Conservation (phyloP, 2,797 vertebrate genomes). For the Sarcoramphus papa region DNA sequence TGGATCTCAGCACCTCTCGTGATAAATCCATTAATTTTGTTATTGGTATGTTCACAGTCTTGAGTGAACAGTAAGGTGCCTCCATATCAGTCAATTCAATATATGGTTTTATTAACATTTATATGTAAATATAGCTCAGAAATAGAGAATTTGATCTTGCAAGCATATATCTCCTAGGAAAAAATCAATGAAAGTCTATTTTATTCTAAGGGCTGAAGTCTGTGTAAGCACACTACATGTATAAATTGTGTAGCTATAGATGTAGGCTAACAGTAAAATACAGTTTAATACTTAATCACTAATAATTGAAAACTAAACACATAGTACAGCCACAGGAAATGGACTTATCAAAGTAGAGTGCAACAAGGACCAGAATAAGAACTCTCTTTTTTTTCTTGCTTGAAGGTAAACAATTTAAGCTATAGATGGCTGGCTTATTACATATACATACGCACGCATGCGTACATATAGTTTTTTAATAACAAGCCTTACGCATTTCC, state of each 20-base stretch:
- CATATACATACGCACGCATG: neutral
- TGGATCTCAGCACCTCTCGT: neutral
- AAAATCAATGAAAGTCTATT: neutral
- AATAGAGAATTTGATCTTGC: neutral
- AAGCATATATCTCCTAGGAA: neutral
- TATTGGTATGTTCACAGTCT: neutral
- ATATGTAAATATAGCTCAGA: neutral
- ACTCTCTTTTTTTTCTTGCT: neutral
- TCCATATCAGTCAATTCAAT: neutral
- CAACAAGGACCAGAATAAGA: neutral
- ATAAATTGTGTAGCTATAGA: neutral
- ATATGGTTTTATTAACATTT: neutral
- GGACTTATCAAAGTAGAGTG: neutral
- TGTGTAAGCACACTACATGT: neutral
- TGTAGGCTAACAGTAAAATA: neutral
- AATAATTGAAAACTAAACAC: slow-evolving; percentile 38
- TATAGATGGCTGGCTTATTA: neutral
- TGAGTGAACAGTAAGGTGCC: neutral
- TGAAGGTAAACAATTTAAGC: neutral
- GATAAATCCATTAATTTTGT: neutral
- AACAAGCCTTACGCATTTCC: neutral
- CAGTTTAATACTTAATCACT: slow-evolving; percentile 37
- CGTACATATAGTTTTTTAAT: neutral
- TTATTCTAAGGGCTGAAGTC: neutral
- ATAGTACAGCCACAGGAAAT: neutral